phyloP scores from a whole-genome alignment of 2,113 vertebrate species.

The Heterotis niloticus region DNA sequence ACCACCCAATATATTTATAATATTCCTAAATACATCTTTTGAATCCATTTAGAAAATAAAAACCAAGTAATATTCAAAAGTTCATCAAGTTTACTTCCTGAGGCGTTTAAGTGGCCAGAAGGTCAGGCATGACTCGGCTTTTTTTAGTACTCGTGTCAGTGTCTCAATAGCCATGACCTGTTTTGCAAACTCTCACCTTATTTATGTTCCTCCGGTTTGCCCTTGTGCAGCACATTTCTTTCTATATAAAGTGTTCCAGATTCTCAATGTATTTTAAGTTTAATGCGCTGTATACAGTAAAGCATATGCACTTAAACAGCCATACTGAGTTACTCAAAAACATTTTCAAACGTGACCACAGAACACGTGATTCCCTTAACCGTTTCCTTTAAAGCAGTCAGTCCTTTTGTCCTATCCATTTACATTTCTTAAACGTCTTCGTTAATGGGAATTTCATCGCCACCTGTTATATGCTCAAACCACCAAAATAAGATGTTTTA shows the following conservation, averaged over 20 bases:
- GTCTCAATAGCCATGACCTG: slow-evolving; percentile 3
- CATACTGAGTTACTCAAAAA: not conserved
- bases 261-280: not conserved
- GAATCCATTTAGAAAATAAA: too few species aligned
- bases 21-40: too few species aligned
- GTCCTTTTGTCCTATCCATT: not conserved
- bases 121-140: not conserved
- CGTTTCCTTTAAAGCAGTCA: not conserved
- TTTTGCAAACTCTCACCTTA: slow-evolving; percentile 23
- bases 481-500: not conserved
- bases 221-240: slow-evolving; percentile 10
- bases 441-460: not conserved
- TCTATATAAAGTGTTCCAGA: slow-evolving; percentile 8
- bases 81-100: too few species aligned
- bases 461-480: not conserved
- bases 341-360: not conserved
- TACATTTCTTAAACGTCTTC: not conserved
- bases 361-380: too few species aligned
- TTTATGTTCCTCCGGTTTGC: slow-evolving; percentile 36
- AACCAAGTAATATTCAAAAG: too few species aligned
- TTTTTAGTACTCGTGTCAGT: not conserved
- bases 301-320: not conserved
- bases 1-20: too few species aligned
- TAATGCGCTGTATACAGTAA: not conserved
- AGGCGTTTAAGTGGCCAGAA: not conserved